A percentile compares a stretch with the other conserved stretches of the same genome.
phyloP scores from a whole-genome alignment of 64 coral and sea anemone genomes.

The Astreopora myriophthalma region DNA sequence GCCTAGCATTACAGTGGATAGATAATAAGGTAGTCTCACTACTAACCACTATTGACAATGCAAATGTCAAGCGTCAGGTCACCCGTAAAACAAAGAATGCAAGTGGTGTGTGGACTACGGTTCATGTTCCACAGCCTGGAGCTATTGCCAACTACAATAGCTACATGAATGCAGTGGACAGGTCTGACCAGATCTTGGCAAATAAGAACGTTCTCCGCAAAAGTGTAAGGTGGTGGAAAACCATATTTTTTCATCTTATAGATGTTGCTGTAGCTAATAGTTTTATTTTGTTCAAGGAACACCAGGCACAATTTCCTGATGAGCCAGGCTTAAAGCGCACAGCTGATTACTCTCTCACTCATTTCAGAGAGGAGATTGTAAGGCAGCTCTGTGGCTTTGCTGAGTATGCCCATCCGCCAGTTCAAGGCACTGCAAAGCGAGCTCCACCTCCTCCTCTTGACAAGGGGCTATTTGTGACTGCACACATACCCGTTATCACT shows the following conservation, averaged over 20 bases:
- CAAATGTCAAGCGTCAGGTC: background rate
- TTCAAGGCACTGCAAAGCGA: background rate
- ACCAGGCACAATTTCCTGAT: constrained; percentile 3
- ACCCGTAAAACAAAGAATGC: background rate
- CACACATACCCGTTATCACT: constrained; percentile 62
- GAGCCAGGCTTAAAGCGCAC: background rate
- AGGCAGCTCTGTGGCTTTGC: constrained; percentile 49
- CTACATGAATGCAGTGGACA: constrained; percentile 30
- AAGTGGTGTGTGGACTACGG: background rate
- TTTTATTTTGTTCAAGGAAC: constrained; percentile 43
- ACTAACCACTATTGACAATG: background rate
- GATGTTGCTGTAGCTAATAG: constrained; percentile 33
- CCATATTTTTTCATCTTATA: constrained; percentile 21
- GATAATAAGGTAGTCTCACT: constrained; percentile 5
- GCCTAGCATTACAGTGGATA: constrained; percentile 26
- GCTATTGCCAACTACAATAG: background rate
- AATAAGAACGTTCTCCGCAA: constrained; percentile 15
- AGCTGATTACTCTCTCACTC: constrained; percentile 23
- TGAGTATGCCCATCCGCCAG: constrained; percentile 62
- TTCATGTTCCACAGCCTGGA: background rate
- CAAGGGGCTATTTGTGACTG: constrained; percentile 33
- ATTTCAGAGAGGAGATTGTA: constrained; percentile 60
- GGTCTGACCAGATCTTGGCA: constrained; percentile 42
- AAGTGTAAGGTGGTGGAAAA: constrained; percentile 34
- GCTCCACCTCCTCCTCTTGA: background rate